A percentile compares a stretch with the other conserved stretches of the same genome.
These are phyloP conservation scores for Xanthia togata DNA, from an alignment of 2,888 invertebrate species.

Conservation along the genomic window DNA sequence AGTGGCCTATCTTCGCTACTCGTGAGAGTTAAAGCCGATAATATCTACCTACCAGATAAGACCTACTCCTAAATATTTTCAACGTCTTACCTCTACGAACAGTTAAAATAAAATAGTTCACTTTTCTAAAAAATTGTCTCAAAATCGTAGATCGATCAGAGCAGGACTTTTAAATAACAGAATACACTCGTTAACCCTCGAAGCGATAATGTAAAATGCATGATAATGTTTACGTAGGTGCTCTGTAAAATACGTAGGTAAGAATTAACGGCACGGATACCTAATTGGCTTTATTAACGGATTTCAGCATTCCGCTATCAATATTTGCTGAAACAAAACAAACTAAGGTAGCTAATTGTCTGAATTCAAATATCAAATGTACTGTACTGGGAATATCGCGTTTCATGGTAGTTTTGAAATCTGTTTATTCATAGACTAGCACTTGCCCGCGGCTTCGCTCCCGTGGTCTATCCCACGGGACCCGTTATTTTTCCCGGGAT, in stretches of 20 bases:
- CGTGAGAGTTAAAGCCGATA: neutral
- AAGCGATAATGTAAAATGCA: neutral
- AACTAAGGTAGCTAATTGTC: slow-evolving; percentile 19
- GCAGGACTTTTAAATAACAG: neutral
- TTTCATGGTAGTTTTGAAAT: neutral
- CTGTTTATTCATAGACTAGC: too few species aligned
- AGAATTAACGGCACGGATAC: neutral
- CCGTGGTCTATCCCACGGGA: too few species aligned
- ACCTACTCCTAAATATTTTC: neutral
- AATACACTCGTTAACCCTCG: neutral
- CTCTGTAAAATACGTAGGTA: slow-evolving; percentile 16
- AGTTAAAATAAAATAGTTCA: neutral
- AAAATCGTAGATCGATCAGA: neutral
- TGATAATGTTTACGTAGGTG: neutral
- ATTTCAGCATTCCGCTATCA: slow-evolving; percentile 12
- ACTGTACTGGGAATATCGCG: neutral
- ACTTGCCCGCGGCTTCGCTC: too few species aligned
- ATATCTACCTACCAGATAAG: too few species aligned
- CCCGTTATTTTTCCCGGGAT: too few species aligned
- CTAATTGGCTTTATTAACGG: slow-evolving; percentile 28
- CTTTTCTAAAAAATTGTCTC: neutral
- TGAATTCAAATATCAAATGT: slow-evolving; percentile 4
- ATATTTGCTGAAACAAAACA: slow-evolving; percentile 25
- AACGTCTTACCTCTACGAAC: neutral
- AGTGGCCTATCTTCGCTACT: neutral